phyloP scores from a whole-genome alignment of 2,888 invertebrate genomes.

The Hypsopygia costalis region DNA sequence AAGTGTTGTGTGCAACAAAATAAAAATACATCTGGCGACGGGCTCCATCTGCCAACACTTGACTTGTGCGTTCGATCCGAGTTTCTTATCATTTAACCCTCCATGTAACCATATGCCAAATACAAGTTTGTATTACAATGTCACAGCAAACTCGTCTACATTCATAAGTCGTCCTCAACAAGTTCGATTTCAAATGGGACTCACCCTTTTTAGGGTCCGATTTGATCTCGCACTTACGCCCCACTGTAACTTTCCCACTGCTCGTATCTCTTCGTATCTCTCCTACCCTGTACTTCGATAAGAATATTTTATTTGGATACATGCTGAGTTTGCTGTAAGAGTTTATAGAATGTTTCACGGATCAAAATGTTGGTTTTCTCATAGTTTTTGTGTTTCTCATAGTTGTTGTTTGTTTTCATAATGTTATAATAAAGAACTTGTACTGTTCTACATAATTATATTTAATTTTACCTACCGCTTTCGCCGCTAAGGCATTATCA shows the following conservation, averaged over 20 bases:
- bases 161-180: constrained; percentile 12
- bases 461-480: no score
- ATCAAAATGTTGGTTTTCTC: no score
- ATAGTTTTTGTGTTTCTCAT: no score
- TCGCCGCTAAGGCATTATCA: no score
- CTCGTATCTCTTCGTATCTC: neutral
- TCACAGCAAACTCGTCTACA: constrained; percentile 9
- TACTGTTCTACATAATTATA: no score
- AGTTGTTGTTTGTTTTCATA: no score
- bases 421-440: no score
- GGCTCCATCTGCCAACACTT: no score
- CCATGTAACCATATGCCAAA: neutral
- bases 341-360: no score
- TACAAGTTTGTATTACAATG: constrained; percentile 5
- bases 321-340: neutral
- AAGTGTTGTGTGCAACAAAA: no score
- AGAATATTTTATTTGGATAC: constrained; percentile 1
- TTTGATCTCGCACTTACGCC: neutral
- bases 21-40: no score
- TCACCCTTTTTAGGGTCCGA: constrained; percentile 8
- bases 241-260: neutral
- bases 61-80: no score
- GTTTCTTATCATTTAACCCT: neutral
- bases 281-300: neutral
- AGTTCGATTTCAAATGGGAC: constrained; percentile 9